A percentile compares a stretch with the other conserved stretches of the same genome.
These are phyloP conservation scores for Merops nubicus DNA, from an alignment of 2,113 vertebrate species.

Conservation along the genomic window DNA sequence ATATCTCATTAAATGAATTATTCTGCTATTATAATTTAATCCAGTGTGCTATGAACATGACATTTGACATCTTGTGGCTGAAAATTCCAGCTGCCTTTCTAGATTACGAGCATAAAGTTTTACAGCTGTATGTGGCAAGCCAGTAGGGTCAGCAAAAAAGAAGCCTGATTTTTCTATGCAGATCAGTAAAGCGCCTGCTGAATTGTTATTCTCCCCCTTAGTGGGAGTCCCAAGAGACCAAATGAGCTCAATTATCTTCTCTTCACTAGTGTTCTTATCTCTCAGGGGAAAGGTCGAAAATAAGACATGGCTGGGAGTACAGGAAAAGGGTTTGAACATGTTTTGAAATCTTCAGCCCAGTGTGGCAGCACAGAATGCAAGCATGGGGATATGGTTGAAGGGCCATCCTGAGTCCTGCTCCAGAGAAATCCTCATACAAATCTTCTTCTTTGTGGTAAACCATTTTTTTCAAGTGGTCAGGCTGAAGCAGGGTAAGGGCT, in stretches of 20 bases:
- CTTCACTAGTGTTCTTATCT: background rate
- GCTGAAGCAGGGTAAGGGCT: background rate
- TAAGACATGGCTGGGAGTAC: background rate
- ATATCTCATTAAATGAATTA: conserved; percentile 20
- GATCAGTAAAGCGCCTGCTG: background rate
- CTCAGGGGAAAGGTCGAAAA: conserved; percentile 7
- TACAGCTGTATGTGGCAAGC: background rate
- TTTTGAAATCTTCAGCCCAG: background rate
- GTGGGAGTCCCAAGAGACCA: background rate
- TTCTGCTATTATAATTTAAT: conserved; percentile 46
- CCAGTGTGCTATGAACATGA: conserved; percentile 16
- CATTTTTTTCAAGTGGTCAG: background rate
- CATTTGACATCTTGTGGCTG: conserved; percentile 33
- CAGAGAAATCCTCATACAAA: background rate
- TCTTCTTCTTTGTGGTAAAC: background rate
- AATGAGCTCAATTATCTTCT: background rate
- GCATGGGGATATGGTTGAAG: background rate
- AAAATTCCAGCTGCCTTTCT: conserved; percentile 51
- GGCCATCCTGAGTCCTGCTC: background rate
- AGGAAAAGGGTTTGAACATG: background rate
- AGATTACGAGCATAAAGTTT: conserved; percentile 43
- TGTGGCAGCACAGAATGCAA: background rate
- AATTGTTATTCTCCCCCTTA: conserved; percentile 25
- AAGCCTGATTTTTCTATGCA: conserved; percentile 1
- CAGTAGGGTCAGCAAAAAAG: conserved; percentile 29